These are phyloP conservation scores for Spisula solida DNA, from an alignment of 2,888 invertebrate genomes.

Conservation along the genomic window DNA sequence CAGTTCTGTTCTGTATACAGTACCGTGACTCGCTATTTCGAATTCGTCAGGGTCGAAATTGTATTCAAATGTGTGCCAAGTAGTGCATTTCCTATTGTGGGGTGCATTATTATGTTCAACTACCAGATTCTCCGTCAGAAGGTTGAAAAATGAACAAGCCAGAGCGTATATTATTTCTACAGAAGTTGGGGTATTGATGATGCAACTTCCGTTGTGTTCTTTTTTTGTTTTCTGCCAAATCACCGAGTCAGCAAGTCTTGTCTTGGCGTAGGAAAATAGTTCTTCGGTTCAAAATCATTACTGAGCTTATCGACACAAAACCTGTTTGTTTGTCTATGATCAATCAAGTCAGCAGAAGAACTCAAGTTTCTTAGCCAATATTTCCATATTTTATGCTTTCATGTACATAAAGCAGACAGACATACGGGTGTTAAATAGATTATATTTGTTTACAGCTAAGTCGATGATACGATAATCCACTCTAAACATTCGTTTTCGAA, in stretches of 20 bases:
- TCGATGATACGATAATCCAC: neutral
- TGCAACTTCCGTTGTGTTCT: neutral
- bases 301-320: too few species aligned
- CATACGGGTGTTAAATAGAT: conserved; percentile 10
- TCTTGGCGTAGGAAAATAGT: neutral
- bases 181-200: too few species aligned
- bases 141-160: too few species aligned
- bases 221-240: neutral
- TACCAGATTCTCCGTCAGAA: too few species aligned
- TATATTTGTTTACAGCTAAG: neutral
- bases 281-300: neutral
- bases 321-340: neutral
- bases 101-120: too few species aligned
- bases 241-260: neutral
- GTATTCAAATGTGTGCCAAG: too few species aligned
- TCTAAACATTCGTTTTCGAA: neutral
- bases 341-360: neutral
- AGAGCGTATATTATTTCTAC: too few species aligned
- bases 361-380: neutral
- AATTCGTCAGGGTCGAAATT: too few species aligned
- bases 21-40: too few species aligned
- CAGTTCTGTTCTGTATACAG: too few species aligned
- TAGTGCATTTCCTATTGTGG: too few species aligned
- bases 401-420: neutral
- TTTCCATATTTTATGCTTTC: neutral